These are phyloP conservation scores for Calyptomena viridis DNA, from an alignment of 2,113 vertebrate species.

Conservation along the genomic window DNA sequence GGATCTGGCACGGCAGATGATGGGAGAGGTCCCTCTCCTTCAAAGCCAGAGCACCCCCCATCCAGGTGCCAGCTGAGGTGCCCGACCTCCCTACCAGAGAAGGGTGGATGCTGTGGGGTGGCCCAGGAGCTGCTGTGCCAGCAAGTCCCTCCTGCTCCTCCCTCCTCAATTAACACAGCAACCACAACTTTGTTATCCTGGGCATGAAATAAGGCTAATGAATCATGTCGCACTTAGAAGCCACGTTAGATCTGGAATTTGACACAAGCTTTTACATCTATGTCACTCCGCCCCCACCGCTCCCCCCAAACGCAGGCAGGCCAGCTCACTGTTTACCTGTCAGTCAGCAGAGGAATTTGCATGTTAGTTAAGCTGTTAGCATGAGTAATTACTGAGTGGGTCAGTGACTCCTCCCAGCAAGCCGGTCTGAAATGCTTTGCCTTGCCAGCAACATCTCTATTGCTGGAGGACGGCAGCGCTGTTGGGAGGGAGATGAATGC, in stretches of 20 bases:
- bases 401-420: constrained; percentile 60
- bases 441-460: constrained; percentile 42
- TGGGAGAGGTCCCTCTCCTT: not conserved
- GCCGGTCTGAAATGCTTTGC: not conserved
- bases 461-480: not conserved
- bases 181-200: constrained; percentile 46
- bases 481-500: not conserved
- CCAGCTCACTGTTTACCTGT: constrained; percentile 40
- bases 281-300: constrained; percentile 12
- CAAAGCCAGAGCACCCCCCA: not conserved
- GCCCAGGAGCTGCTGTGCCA: not conserved
- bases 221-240: constrained; percentile 54
- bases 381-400: constrained; percentile 59
- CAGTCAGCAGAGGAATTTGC: constrained; percentile 55
- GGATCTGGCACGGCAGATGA: not conserved
- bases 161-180: constrained; percentile 57
- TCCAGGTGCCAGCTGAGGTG: not conserved
- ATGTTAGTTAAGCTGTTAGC: constrained; percentile 65
- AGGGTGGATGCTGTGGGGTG: not conserved
- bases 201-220: constrained; percentile 54
- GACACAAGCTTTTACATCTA: constrained; percentile 44
- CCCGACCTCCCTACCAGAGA: not conserved
- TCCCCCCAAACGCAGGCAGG: not conserved
- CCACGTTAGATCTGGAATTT: not conserved
- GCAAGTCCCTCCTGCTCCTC: not conserved